A percentile compares a stretch with the other conserved stretches of the same genome.
phyloP scores from a whole-genome alignment of 2,888 invertebrate genomes.

The Heteromurus nitidus region DNA sequence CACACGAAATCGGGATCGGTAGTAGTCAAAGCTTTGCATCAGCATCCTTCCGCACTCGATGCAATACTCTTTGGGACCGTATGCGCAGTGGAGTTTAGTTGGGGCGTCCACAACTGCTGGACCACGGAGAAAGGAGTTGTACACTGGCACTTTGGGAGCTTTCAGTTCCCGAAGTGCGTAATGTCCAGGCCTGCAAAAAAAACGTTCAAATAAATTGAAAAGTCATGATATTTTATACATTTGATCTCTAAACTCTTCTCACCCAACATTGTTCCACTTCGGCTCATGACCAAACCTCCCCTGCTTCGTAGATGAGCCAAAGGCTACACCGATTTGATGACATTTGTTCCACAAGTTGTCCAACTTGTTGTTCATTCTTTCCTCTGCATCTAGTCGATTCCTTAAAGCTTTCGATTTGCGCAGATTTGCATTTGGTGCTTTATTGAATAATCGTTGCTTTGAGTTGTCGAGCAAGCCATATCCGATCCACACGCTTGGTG shows the following conservation, averaged over 20 bases:
- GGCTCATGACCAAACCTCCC: constrained; percentile 32
- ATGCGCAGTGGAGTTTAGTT: constrained; percentile 41
- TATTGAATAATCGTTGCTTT: background rate
- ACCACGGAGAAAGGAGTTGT: constrained; percentile 36
- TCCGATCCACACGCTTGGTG: constrained; percentile 25
- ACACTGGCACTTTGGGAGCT: background rate
- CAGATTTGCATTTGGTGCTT: constrained; percentile 3
- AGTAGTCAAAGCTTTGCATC: constrained; percentile 29
- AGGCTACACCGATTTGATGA: constrained; percentile 46
- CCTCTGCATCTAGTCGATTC: constrained; percentile 20
- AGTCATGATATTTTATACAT: too few species aligned
- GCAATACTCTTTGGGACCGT: constrained; percentile 31
- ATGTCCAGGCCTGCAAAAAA: constrained; percentile 10
- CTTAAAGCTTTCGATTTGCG: too few species aligned
- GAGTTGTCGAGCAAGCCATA: constrained; percentile 24
- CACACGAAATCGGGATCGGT: constrained; percentile 20
- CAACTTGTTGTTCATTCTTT: background rate
- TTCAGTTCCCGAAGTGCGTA: constrained; percentile 14
- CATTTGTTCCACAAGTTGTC: constrained; percentile 41
- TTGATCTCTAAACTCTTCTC: too few species aligned
- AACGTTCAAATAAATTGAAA: too few species aligned
- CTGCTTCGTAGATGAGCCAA: constrained; percentile 12
- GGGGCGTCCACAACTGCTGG: constrained; percentile 27
- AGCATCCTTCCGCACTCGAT: constrained; percentile 32
- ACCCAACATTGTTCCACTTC: constrained; percentile 46